These are phyloP conservation scores for Macaria notata DNA, from an alignment of 2,888 invertebrate species.

Conservation along the genomic window DNA sequence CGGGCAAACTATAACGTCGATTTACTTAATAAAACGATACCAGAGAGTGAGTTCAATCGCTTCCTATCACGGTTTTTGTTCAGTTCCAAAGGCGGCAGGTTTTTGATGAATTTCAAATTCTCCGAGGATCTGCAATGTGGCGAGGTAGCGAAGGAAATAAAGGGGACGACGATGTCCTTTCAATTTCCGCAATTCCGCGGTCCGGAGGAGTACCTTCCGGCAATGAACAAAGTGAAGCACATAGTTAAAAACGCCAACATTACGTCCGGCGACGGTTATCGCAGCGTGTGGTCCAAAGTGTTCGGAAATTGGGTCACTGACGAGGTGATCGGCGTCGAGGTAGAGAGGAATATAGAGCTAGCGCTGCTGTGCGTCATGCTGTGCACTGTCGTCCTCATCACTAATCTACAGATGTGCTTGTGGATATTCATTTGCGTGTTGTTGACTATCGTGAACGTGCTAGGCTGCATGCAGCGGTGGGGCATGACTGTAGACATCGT, in stretches of 20 bases:
- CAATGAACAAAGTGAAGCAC: slow-evolving; percentile 85
- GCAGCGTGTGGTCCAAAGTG: slow-evolving; percentile 87
- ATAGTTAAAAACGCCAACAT: slow-evolving; percentile 82
- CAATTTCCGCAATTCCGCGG: slow-evolving; percentile 82
- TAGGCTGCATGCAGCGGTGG: slow-evolving; percentile 91
- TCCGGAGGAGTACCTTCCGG: slow-evolving; percentile 86
- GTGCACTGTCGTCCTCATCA: slow-evolving; percentile 89
- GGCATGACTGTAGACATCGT: slow-evolving; percentile 91
- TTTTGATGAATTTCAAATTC: slow-evolving; percentile 86
- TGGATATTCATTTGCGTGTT: slow-evolving; percentile 90
- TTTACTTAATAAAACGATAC: slow-evolving; percentile 73
- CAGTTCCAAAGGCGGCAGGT: slow-evolving; percentile 86
- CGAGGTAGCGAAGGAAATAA: slow-evolving; percentile 78
- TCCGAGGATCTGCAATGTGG: slow-evolving; percentile 84
- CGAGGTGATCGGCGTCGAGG: slow-evolving; percentile 88
- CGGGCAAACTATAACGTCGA: slow-evolving; percentile 76
- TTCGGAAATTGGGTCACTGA: slow-evolving; percentile 91
- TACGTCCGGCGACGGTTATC: slow-evolving; percentile 82
- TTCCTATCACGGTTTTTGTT: slow-evolving; percentile 87
- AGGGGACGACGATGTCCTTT: slow-evolving; percentile 84
- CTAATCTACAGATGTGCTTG: slow-evolving; percentile 88
- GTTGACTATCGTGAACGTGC: slow-evolving; percentile 87
- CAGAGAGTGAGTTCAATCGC: slow-evolving; percentile 81
- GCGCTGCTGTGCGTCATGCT: slow-evolving; percentile 90
- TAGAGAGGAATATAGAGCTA: slow-evolving; percentile 88